Conservation (phyloP, 2,797 vertebrate genomes). For the Zalophus californianus region DNA sequence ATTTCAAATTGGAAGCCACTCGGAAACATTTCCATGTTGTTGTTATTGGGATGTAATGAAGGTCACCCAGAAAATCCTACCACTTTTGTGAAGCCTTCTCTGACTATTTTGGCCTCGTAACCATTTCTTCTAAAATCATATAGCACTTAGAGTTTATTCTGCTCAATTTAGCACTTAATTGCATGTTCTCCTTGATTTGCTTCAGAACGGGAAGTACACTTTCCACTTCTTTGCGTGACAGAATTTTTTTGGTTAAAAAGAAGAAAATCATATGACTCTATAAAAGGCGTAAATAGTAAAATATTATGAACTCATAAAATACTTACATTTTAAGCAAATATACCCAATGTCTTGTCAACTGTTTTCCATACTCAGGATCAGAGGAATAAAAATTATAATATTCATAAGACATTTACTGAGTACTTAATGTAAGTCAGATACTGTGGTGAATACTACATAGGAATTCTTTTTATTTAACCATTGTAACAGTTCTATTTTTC, state of each 20-base stretch:
- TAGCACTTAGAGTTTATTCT: conserved; percentile 68
- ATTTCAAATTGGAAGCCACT: conserved; percentile 7
- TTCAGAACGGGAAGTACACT: conserved; percentile 61
- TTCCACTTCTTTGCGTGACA: conserved; percentile 35
- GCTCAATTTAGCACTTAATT: conserved; percentile 68
- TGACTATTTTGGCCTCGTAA: conserved; percentile 46
- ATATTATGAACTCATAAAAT: conserved; percentile 51
- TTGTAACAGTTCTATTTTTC: conserved; percentile 10
- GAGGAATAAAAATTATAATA: conserved; percentile 55
- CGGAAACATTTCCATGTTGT: background rate
- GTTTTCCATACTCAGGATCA: conserved; percentile 7
- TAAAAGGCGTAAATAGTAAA: conserved; percentile 51
- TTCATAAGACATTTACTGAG: background rate
- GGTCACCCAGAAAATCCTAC: background rate
- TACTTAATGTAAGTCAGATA: background rate
- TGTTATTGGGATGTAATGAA: background rate
- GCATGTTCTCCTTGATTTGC: conserved; percentile 66
- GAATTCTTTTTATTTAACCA: conserved; percentile 57
- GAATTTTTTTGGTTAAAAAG: conserved; percentile 60
- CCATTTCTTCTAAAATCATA: conserved; percentile 62
- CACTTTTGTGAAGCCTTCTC: background rate
- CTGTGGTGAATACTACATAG: background rate
- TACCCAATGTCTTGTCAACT: background rate
- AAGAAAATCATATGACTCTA: conserved; percentile 54
- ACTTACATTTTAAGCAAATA: conserved; percentile 60